These are phyloP conservation scores for Solenopsis fugax DNA, from an alignment of 1,140 invertebrate genomes.

Conservation along the genomic window DNA sequence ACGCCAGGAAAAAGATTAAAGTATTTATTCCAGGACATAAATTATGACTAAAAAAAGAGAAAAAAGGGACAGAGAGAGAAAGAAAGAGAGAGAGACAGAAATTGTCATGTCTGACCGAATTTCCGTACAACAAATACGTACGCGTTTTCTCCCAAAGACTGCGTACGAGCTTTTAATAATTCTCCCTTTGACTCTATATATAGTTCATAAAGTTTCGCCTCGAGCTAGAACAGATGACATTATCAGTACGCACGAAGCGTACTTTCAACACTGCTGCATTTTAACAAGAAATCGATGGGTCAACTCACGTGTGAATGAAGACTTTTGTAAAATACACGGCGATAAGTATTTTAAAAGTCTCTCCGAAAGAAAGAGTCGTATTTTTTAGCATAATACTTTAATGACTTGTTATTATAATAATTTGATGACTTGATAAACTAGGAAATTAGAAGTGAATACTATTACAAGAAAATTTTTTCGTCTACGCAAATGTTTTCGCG, in stretches of 20 bases:
- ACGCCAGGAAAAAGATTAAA: conserved; percentile 67
- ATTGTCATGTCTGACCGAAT: conserved; percentile 21
- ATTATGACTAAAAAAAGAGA: conserved; percentile 45
- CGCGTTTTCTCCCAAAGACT: conserved; percentile 45
- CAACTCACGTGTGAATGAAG: conserved; percentile 23
- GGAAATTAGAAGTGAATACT: conserved; percentile 23
- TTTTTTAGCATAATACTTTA: conserved; percentile 13
- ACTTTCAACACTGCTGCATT: conserved; percentile 23
- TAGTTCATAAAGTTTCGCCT: conserved; percentile 16
- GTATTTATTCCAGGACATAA: conserved; percentile 65
- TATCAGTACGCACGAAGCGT: not conserved
- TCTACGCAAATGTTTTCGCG: not conserved
- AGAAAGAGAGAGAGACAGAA: not conserved
- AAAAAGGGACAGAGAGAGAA: not conserved
- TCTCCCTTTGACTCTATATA: conserved; percentile 27
- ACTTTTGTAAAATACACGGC: not conserved
- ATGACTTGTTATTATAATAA: not conserved
- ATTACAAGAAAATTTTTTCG: not conserved
- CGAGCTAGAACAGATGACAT: conserved; percentile 29
- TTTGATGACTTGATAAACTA: not conserved
- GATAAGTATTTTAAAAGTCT: conserved; percentile 26
- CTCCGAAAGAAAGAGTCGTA: not conserved
- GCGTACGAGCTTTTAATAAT: conserved; percentile 54
- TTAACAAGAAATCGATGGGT: conserved; percentile 41
- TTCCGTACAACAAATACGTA: conserved; percentile 47